Evolutionary conservation across 2,888 invertebrate genomes (phyloP), one percentile per base, ranked within the genome.

Genomic region (Drosophila stalkeri): DNA sequence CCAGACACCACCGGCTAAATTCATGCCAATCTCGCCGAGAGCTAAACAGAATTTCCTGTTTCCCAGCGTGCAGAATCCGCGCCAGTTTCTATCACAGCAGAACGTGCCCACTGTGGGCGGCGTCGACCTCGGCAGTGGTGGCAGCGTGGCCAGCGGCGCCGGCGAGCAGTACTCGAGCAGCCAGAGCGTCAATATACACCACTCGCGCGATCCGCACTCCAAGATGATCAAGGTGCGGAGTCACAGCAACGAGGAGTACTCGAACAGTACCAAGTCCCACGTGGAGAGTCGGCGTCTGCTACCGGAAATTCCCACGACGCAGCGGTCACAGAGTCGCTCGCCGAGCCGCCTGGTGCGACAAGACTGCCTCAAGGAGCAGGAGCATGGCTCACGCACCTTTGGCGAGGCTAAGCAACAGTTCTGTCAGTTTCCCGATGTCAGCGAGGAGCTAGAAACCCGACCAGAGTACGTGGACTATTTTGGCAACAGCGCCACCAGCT

Each of bases 191-290:
- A 92, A 92, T 33, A 91, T 91, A 5, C 92, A 92, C 63, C 91
- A 91, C 43, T 79, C 89, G 11, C 88, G 92, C 0, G 92, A 92
- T 73, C 90, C 86, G 33, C 91, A 92, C 70, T 80, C 92, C 16
- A 93, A 93, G 82, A 93, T 93, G 93, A 93, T 93, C 35, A 93
- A 93, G 76, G 92, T 93, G 51, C 91, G 93, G 62, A 93, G 93
- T 56, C 93, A 93, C 72, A 93, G 93, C 80, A 93, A 93, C 71
- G 93, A 93, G 71, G 93, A 93, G 75, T 93, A 93, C 69, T 92
- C 92, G 14, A 91, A 92, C 43, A 90, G 75, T 41, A 80, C 84
- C 37, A 91, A 93, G 64, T 61, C 87, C 2, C 68, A 79, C 6
- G 59, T 83, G 8, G 93, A 93, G 75, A 91, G 81, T 39, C 85